phyloP scores from a whole-genome alignment of 2,888 invertebrate genomes.

The Trachelus troglodyta region DNA sequence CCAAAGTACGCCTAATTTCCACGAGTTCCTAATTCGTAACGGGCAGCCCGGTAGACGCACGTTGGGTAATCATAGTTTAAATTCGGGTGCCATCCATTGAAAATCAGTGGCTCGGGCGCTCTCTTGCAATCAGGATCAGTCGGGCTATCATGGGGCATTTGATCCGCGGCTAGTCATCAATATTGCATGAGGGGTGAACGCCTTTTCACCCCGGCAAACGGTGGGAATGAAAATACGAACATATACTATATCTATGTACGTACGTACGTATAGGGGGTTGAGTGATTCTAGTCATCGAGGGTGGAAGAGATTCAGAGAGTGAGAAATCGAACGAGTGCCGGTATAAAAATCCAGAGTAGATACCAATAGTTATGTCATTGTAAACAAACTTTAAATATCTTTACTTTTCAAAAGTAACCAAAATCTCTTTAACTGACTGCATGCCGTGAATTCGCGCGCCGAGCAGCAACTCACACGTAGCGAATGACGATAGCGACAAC shows the following conservation, averaged over 20 bases:
- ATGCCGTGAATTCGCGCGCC: no score
- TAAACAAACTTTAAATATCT: background rate
- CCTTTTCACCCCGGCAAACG: conserved; percentile 40
- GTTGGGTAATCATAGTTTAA: conserved; percentile 65
- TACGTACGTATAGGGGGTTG: background rate
- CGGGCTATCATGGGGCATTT: conserved; percentile 62
- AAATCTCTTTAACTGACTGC: background rate
- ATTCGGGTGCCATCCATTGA: conserved; percentile 65
- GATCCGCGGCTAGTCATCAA: conserved; percentile 63
- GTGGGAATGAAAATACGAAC: conserved; percentile 58
- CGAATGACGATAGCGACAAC: background rate
- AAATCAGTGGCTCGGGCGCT: conserved; percentile 64
- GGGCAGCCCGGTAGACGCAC: conserved; percentile 59
- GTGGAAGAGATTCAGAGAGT: background rate
- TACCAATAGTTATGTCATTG: background rate
- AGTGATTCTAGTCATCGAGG: background rate
- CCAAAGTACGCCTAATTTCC: conserved; percentile 57
- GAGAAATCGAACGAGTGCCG: background rate
- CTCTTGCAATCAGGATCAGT: conserved; percentile 60
- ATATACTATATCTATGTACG: background rate
- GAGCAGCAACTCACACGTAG: background rate
- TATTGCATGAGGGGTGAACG: conserved; percentile 63
- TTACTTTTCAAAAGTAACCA: background rate
- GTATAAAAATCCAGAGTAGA: background rate
- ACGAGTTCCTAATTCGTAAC: conserved; percentile 61